Evolutionary conservation across 2,113 vertebrate genomes (phyloP).

Genomic region (Boleophthalmus pectinirostris): DNA sequence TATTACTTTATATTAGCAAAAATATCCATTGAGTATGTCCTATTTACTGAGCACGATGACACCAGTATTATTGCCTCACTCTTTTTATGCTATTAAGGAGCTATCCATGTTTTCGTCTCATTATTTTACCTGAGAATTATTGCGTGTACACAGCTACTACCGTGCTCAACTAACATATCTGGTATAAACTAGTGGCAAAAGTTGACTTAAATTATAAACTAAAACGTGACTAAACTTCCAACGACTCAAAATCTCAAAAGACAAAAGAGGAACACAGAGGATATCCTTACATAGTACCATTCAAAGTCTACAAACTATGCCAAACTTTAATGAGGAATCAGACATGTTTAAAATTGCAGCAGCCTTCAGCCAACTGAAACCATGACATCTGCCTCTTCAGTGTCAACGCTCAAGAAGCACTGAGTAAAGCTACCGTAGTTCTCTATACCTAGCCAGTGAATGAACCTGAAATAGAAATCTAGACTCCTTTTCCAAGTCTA

Average conservation of each 20-base stretch:
- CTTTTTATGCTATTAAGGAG: too few relatives aligned
- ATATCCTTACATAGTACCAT: not conserved
- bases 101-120: too few relatives aligned
- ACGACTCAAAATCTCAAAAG: not conserved
- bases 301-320: not conserved
- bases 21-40: not conserved
- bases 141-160: too few relatives aligned
- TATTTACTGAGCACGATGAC: too few relatives aligned
- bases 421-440: not conserved
- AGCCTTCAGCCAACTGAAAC: slow-evolving; percentile 1
- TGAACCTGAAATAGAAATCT: not conserved
- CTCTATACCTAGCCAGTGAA: not conserved
- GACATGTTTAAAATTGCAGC: slow-evolving; percentile 2
- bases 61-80: too few relatives aligned
- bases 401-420: slow-evolving; percentile 2
- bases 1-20: not conserved
- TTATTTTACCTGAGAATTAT: too few relatives aligned
- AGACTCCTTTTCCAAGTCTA: not conserved
- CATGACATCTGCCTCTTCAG: not conserved
- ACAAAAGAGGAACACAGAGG: too few relatives aligned
- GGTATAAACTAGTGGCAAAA: not conserved
- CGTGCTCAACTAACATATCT: too few relatives aligned
- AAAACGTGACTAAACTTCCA: not conserved
- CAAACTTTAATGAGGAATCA: slow-evolving; percentile 6
- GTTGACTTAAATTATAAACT: not conserved